Base-by-base conservation (phyloP, 2,113 vertebrate genomes). In the Lamprotornis superbus region DNA sequence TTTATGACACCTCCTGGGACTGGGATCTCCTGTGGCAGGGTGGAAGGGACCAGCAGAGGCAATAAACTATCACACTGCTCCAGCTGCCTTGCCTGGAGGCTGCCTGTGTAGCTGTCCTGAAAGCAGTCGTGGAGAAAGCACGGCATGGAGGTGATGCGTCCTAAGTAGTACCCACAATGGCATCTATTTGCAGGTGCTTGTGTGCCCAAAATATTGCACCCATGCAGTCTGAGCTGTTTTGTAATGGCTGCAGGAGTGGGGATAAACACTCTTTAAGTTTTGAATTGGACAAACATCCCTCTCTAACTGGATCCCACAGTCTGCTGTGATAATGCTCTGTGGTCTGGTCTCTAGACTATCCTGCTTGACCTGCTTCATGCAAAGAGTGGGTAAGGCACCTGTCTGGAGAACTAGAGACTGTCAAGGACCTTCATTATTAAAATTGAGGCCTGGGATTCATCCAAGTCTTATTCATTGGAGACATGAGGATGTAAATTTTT, bases 131-230 rank as follows among this genome's bases (percentile, higher is more conserved):
- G 7, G 40, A 76, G 47, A 31, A 24, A 27, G 64, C 37, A 20
- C 0, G 0, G 16, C 0, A 1, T 7, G n/a, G 61, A 56, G 46
- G 15, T 59, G 35, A 46, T 33, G 33, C n/a, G 19, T 56, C 76
- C 49, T 35, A 6, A 27, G 28, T 37, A 27, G 42, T 50, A 30
- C 31, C 25, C 27, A 3, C 3, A 2, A 35, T 21, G 73, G 27
- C 40, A 11, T 5, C 10, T 49, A 1, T 33, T 7, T 24, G 11
- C 39, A 31, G 53, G 15, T 64, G 30, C 21, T 70, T 0, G 0
- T 53, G 53, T 56, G 40, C 68, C 52, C 60, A 50, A 6, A 53
- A 39, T 7, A 2, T 46, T 77, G 37, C 12, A 37, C 14, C 8
- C 15, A 1, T n/a, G 53, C 4, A 12, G 17, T 69, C 40, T 53